Base-by-base conservation (phyloP, 2,888 invertebrate species). In the Rutpela maculata region DNA sequence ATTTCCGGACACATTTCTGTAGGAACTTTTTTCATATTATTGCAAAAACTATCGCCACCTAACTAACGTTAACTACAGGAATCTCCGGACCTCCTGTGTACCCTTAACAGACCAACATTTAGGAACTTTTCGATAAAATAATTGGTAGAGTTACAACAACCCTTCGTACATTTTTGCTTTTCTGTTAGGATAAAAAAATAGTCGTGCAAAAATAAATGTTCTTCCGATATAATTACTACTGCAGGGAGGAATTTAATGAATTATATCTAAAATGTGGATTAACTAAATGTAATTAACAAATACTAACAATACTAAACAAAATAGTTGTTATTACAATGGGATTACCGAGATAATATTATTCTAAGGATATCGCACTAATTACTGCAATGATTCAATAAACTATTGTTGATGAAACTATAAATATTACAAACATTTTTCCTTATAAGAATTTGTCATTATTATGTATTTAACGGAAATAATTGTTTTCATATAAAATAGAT, bases 351-450 rank as follows among this genome's bases (percentile, higher is more conserved):
- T 43, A 43, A 12, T 12, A 50, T 50, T 50, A 12, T 50, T 50
- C n/a, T 6, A 12, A 43, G 11, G 7, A 43, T 43, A 43, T 43
- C 12, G 31, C 31, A 9, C 9, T 35, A 35, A 35, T 35, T 3
- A 35, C 43, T 12, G 43, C 12, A 43, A 43, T 15, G 43, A 43
- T 43, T 59, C 59, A 60, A 60, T 31, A 60, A 60, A 26, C 31
- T 19, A 26, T 60, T 60, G n/a, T 60, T 60, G 4, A 60, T 60
- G 26, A n/a, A 4, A 60, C 31, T 5, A n/a, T 43, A 43, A 15
- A 43, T 43, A 43, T 43, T 43, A 12, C 38, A 38, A 38, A 38
- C 43, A 43, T 15, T 15, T 5, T 43, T 43, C 12, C 50, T n/a
- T n/a, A 15, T 12, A 50, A 50, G 15, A 4, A 50, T n/a, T 50